phyloP scores from a whole-genome alignment of 2,113 vertebrate species.

The Rhinoptilus africanus region DNA sequence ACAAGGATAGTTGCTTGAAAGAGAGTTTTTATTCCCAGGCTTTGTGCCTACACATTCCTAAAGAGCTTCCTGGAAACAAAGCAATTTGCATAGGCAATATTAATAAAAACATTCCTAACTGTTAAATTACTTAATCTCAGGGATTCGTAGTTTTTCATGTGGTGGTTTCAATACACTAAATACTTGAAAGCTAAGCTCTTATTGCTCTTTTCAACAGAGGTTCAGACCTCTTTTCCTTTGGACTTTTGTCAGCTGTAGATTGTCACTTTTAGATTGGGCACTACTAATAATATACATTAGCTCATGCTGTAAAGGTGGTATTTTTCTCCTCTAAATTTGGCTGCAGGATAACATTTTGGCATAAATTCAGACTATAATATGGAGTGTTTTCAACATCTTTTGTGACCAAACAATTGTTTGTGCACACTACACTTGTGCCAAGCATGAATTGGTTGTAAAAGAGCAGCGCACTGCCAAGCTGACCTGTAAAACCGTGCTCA shows the following conservation, averaged over 20 bases:
- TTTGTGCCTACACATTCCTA: not conserved
- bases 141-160: not conserved
- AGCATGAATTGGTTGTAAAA: not conserved
- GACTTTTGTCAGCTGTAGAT: not conserved
- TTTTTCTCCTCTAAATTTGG: not conserved
- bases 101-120: not conserved
- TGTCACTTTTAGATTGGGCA: not conserved
- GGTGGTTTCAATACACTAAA: not conserved
- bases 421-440: not conserved
- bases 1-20: not conserved
- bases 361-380: not conserved
- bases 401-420: not conserved
- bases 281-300: not conserved
- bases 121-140: not conserved
- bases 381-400: not conserved
- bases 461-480: not conserved
- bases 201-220: not conserved
- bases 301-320: not conserved
- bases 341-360: not conserved
- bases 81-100: not conserved
- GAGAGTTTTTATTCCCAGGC: not conserved
- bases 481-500: not conserved
- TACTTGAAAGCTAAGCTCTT: not conserved
- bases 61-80: not conserved
- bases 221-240: not conserved